A percentile compares a stretch with the other conserved stretches of the same genome.
These are phyloP conservation scores for Lathronympha strigana DNA, from an alignment of 2,888 invertebrate genomes.

Conservation along the genomic window DNA sequence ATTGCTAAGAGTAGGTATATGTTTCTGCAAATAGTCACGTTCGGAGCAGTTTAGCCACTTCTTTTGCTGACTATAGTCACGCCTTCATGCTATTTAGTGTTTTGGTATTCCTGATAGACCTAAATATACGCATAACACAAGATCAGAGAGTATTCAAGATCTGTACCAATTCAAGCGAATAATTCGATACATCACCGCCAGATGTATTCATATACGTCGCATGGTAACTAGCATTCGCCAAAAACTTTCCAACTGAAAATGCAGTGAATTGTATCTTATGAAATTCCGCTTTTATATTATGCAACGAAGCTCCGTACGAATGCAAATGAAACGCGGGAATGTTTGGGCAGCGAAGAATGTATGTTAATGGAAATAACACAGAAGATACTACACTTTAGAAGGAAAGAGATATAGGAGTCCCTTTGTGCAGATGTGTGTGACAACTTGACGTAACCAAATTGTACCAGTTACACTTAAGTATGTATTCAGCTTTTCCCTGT, in stretches of 20 bases:
- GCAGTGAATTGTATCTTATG: neutral
- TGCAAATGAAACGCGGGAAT: constrained; percentile 6
- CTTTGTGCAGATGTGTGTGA: neutral
- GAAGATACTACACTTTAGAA: neutral
- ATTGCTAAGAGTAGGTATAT: too few relatives aligned
- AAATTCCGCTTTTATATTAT: constrained; percentile 14
- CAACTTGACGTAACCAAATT: neutral
- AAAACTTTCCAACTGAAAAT: constrained; percentile 2
- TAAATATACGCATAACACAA: neutral
- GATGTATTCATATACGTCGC: neutral
- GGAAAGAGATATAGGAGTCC: too few relatives aligned
- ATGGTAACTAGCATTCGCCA: neutral
- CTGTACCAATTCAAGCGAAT: neutral
- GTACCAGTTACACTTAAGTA: neutral
- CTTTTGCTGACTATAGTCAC: too few relatives aligned
- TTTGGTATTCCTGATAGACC: too few relatives aligned
- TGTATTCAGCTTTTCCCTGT: too few relatives aligned
- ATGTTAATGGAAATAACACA: neutral
- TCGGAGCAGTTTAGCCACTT: too few relatives aligned
- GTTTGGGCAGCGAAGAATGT: neutral
- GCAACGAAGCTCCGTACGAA: neutral
- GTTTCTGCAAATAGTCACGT: too few relatives aligned
- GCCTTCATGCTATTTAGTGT: too few relatives aligned
- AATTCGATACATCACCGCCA: neutral
- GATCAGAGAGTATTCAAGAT: neutral